These are phyloP conservation scores for Saccostrea echinata DNA, from an alignment of 1,140 invertebrate genomes.

Conservation along the genomic window DNA sequence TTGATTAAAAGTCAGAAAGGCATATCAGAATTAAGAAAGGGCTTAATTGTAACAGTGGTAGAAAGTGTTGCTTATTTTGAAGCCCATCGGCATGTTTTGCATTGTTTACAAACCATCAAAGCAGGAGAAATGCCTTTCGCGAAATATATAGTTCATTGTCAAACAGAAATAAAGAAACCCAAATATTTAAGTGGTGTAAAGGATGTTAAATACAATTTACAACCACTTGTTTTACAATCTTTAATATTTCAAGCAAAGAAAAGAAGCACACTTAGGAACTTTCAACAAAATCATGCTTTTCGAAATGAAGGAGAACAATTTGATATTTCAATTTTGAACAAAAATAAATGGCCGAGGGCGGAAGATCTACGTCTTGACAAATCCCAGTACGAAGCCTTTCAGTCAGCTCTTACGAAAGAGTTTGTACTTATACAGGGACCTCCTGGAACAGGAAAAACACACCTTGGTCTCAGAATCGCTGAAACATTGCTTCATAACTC, in stretches of 20 bases:
- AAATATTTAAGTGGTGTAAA: slow-evolving; percentile 57
- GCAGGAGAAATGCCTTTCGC: slow-evolving; percentile 76
- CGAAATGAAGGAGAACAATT: neutral
- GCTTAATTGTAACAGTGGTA: slow-evolving; percentile 72
- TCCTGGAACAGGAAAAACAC: slow-evolving; percentile 74
- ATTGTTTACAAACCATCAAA: slow-evolving; percentile 74
- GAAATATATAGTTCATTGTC: slow-evolving; percentile 67
- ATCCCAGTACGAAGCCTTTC: slow-evolving; percentile 79
- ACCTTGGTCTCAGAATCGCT: slow-evolving; percentile 76
- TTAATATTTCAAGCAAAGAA: slow-evolving; percentile 30
- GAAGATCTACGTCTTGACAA: slow-evolving; percentile 75
- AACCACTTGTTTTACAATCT: slow-evolving; percentile 50
- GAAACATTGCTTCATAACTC: slow-evolving; percentile 73
- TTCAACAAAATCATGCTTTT: neutral
- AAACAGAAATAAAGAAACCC: slow-evolving; percentile 58
- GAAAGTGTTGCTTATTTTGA: slow-evolving; percentile 81
- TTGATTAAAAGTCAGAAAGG: slow-evolving; percentile 7
- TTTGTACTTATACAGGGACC: slow-evolving; percentile 86
- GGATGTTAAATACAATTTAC: slow-evolving; percentile 58
- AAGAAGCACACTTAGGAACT: neutral
- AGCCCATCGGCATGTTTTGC: slow-evolving; percentile 79
- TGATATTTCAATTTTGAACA: neutral
- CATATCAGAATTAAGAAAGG: neutral
- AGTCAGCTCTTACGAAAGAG: slow-evolving; percentile 79
- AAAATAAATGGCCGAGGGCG: slow-evolving; percentile 69